Conservation (phyloP, 2,113 vertebrate species). For the Pampusana beccarii region DNA sequence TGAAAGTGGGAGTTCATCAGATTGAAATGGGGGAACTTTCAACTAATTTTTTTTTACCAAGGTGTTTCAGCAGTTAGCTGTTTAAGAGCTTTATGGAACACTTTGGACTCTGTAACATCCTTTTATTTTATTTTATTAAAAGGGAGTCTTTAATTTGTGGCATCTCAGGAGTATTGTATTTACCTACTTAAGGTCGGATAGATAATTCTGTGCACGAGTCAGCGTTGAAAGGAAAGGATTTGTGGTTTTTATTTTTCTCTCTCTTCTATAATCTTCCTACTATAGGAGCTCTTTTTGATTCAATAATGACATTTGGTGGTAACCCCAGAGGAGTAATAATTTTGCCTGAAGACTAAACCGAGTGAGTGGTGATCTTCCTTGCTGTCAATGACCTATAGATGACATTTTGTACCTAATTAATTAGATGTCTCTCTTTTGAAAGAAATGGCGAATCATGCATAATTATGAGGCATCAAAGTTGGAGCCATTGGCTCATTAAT, state of each 20-base stretch:
- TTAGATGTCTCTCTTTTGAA: conserved; percentile 72
- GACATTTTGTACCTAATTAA: conserved; percentile 83
- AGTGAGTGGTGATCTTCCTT: conserved; percentile 69
- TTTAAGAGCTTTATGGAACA: neutral
- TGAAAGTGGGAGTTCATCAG: neutral
- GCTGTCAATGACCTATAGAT: conserved; percentile 80
- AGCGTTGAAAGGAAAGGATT: conserved; percentile 18
- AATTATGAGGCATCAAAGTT: conserved; percentile 78
- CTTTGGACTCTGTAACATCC: neutral
- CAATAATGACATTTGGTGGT: conserved; percentile 75
- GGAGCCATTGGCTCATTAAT: conserved; percentile 74
- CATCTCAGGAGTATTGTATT: conserved; percentile 14
- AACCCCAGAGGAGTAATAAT: conserved; percentile 69
- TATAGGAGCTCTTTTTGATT: conserved; percentile 51
- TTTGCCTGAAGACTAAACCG: conserved; percentile 63
- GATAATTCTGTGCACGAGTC: neutral
- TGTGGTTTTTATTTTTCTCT: neutral
- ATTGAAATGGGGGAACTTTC: neutral
- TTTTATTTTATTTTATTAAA: conserved; percentile 18
- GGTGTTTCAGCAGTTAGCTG: neutral
- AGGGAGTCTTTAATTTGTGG: neutral
- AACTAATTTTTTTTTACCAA: neutral
- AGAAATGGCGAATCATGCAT: conserved; percentile 69
- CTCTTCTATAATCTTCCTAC: conserved; percentile 51
- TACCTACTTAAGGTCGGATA: conserved; percentile 1